These are phyloP conservation scores for Oreochromis tanganicae DNA, from an alignment of 2,113 vertebrate genomes.

Conservation along the genomic window DNA sequence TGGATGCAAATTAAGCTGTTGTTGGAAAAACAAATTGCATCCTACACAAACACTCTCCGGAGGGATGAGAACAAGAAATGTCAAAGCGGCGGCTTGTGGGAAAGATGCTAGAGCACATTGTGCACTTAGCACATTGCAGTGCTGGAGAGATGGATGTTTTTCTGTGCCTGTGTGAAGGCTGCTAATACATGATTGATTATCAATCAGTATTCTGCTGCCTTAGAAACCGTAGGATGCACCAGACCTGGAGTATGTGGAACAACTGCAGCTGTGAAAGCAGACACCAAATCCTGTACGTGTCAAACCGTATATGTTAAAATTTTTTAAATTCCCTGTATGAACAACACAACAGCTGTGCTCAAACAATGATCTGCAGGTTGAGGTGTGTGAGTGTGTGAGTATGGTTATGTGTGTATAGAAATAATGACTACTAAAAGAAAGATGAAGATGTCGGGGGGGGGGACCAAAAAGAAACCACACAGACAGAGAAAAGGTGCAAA, in stretches of 20 bases:
- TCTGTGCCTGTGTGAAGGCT: not conserved
- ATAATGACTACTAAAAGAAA: not conserved
- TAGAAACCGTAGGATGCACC: not conserved
- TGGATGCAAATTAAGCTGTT: not conserved
- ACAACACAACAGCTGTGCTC: not conserved
- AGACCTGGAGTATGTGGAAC: not conserved
- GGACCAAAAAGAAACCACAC: not conserved
- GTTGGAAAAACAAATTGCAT: slow-evolving; percentile 17
- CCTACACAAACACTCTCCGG: not conserved
- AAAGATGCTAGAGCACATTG: not conserved
- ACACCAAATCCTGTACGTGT: not conserved
- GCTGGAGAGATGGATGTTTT: not conserved
- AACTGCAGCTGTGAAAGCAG: not conserved
- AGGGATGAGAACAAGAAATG: not conserved
- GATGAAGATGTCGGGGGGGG: not conserved
- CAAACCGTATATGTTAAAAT: not conserved
- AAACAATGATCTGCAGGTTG: not conserved
- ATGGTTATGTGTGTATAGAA: not conserved
- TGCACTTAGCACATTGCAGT: not conserved
- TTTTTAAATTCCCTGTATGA: not conserved
- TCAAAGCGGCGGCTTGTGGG: not conserved
- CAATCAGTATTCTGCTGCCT: slow-evolving; percentile 21
- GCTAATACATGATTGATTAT: slow-evolving; percentile 39
- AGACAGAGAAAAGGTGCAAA: not conserved
- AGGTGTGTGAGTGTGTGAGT: not conserved